Base-by-base conservation (phyloP, 1,140 invertebrate species). In the Physella acuta region DNA sequence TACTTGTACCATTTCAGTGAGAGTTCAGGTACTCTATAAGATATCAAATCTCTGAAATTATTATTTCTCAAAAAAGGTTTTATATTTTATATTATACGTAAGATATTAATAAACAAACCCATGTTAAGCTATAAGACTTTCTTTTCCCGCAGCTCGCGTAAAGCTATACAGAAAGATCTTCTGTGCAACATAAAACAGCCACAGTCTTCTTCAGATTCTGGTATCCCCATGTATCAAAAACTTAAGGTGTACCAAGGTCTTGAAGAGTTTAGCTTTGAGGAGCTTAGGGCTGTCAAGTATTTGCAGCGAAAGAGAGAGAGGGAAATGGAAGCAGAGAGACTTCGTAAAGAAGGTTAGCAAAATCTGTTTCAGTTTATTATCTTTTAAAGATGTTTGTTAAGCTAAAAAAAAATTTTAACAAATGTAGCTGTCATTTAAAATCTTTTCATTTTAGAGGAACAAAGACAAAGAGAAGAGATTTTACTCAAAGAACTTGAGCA, bases 241-340 rank as follows among this genome's bases (percentile, higher is more conserved):
- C 78, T 85, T 31, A 83, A 85, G 75, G 78, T 88, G 0, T 88
- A 88, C 75, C 78, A 79, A 64, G 88, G 88, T 0, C 80, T 79
- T 2, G 82, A 82, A 53, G 88, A 89, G 75, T 87, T 88, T 68
- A 84, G 82, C 33, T 86, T 89, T 78, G 88, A 89, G 78, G 88
- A 89, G 78, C 70, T 89, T 2, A 74, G 86, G 69, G 86, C 85
- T 56, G 81, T 80, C 14, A 63, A 71, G 39, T 52, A 66, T 39
- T 65, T 71, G 53, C 37, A 65, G 34, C 64, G 75, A 36, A 70
- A 78, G 59, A 72, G 76, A 59, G 59, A 74, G 51, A 73, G 55
- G 73, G 64, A 73, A 75, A 64, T 36, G 71, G 56, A 75, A 55
- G 64, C 37, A 56, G 60, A 59, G 53, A 65, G 52, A 64, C 28